Percentiles rank a stretch among this genome's conserved stretches.
These are phyloP conservation scores for Dipodomys stephensi DNA, from an alignment of 2,113 vertebrate species.

Conservation along the genomic window DNA sequence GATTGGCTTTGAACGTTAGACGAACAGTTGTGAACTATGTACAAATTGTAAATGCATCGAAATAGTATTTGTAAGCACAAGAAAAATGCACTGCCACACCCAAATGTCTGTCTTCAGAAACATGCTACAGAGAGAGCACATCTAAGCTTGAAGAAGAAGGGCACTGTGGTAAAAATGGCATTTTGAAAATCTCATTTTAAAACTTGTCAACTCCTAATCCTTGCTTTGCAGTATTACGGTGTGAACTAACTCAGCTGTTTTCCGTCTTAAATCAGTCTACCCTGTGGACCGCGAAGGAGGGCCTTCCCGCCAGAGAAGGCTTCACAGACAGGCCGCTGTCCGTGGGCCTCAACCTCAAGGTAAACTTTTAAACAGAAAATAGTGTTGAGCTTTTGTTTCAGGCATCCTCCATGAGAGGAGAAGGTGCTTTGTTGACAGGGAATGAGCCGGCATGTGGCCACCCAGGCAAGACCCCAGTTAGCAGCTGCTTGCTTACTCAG, in stretches of 20 bases:
- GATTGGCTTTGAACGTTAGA: not conserved
- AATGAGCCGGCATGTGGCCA: not conserved
- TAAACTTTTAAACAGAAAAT: not conserved
- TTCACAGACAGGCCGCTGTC: not conserved
- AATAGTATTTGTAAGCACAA: not conserved
- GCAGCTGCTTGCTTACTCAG: no score
- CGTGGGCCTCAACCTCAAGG: not conserved
- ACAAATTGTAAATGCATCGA: not conserved
- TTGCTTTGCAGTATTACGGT: not conserved
- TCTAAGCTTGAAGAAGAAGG: not conserved
- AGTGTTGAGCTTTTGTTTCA: not conserved
- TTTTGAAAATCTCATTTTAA: not conserved
- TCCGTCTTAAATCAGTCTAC: no score
- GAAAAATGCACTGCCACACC: not conserved
- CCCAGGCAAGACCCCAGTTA: no score
- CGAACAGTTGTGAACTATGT: not conserved
- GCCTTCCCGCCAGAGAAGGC: no score
- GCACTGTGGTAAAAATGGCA: not conserved
- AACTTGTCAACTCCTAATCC: not conserved
- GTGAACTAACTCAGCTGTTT: slow-evolving; percentile 55
- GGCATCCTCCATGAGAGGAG: not conserved
- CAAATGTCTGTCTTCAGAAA: not conserved
- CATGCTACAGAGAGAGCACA: not conserved
- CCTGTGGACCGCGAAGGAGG: not conserved
- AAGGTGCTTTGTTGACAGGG: not conserved